phyloP scores from a whole-genome alignment of 2,888 invertebrate species.

The Shargacucullia verbasci region DNA sequence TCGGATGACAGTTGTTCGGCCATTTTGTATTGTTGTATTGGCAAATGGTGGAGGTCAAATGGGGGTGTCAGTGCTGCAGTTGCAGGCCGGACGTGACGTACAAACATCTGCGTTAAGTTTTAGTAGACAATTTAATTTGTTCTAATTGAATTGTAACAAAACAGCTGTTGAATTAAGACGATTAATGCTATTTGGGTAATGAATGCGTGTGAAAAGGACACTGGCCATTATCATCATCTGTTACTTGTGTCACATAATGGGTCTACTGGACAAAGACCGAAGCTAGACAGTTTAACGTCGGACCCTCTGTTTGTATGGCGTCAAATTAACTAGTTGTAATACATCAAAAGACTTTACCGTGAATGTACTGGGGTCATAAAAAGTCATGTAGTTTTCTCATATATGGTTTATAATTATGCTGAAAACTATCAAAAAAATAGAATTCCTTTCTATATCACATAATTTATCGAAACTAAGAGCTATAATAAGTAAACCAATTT shows the following conservation, averaged over 20 bases:
- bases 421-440: too few species aligned
- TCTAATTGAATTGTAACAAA: slow-evolving; percentile 49
- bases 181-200: slow-evolving; percentile 38
- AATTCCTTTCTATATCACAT: too few species aligned
- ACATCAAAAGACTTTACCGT: too few species aligned
- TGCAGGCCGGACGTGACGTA: slow-evolving; percentile 38
- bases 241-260: slow-evolving; percentile 12
- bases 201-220: slow-evolving; percentile 30
- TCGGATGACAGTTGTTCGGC: slow-evolving; percentile 78
- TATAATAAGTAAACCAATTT: too few species aligned
- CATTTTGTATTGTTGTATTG: slow-evolving; percentile 75
- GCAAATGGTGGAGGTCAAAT: slow-evolving; percentile 71
- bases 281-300: background rate
- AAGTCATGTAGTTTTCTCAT: too few species aligned
- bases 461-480: too few species aligned
- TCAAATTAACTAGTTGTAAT: too few species aligned
- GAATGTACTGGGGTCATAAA: too few species aligned
- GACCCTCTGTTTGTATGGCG: too few species aligned
- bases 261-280: background rate
- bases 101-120: slow-evolving; percentile 53
- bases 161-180: slow-evolving; percentile 49
- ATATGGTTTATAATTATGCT: too few species aligned
- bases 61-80: slow-evolving; percentile 30
- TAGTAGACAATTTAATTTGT: slow-evolving; percentile 46
- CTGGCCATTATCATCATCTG: slow-evolving; percentile 35